Percentiles rank a stretch among this genome's conserved stretches.
Conservation (phyloP, 2,797 vertebrate genomes). For the Acestrorhynchus altus region DNA sequence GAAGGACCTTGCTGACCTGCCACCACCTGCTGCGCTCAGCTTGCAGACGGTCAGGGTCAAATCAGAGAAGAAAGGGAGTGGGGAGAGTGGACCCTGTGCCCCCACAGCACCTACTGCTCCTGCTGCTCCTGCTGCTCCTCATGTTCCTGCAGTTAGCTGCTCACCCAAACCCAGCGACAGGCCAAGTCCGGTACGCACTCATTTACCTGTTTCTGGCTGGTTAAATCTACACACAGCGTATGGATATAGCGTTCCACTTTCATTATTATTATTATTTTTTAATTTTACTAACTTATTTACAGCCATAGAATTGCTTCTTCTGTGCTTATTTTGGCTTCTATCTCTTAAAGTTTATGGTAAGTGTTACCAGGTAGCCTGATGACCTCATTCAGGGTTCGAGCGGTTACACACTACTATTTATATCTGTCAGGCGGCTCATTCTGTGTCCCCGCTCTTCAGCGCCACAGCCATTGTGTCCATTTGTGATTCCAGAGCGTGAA, state of each 20-base stretch:
- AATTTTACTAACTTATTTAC: too few relatives aligned
- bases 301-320: too few relatives aligned
- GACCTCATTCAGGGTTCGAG: neutral
- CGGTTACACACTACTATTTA: constrained; percentile 13
- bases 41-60: constrained; percentile 91
- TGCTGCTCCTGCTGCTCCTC: constrained; percentile 52
- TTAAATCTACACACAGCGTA: neutral
- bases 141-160: constrained; percentile 66
- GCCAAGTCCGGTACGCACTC: constrained; percentile 57
- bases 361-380: neutral
- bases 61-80: constrained; percentile 84
- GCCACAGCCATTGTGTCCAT: constrained; percentile 42
- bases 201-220: neutral
- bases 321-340: neutral
- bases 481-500: constrained; percentile 58
- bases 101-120: constrained; percentile 44
- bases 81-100: constrained; percentile 68
- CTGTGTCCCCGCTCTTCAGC: neutral
- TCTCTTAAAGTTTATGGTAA: neutral
- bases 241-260: too few relatives aligned
- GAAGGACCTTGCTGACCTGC: constrained; percentile 86
- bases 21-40: constrained; percentile 84
- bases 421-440: neutral
- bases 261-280: too few relatives aligned
- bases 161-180: constrained; percentile 73